Conservation (phyloP, 2,113 vertebrate genomes). For the Nettapus auritus region DNA sequence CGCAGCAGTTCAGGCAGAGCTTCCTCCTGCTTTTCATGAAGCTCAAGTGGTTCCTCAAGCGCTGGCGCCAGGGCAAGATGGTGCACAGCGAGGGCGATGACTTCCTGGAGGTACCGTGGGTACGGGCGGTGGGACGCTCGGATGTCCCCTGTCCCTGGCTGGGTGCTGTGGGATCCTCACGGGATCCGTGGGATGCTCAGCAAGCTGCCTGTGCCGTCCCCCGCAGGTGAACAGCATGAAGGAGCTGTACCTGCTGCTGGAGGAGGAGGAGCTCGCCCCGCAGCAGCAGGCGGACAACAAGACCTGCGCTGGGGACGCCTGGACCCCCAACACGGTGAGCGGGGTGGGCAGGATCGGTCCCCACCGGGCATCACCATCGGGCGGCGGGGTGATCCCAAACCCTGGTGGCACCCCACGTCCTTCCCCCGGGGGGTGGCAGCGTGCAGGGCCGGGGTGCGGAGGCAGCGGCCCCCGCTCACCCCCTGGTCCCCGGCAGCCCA, state of each 20-base stretch:
- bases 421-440: neutral
- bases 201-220: neutral
- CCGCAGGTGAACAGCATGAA: conserved; percentile 93
- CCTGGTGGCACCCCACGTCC: neutral
- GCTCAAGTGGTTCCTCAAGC: conserved; percentile 96
- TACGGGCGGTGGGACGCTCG: neutral
- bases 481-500: conserved; percentile 73
- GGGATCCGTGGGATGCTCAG: neutral
- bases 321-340: conserved; percentile 82
- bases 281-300: conserved; percentile 88
- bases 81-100: conserved; percentile 88
- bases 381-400: neutral
- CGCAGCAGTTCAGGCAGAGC: conserved; percentile 94
- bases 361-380: accelerated
- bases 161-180: neutral
- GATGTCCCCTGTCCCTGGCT: neutral
- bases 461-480: neutral
- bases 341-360: neutral
- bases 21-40: conserved; percentile 95
- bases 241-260: conserved; percentile 91
- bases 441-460: neutral
- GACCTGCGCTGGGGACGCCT: conserved; percentile 77
- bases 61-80: conserved; percentile 91
- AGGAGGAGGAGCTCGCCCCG: conserved; percentile 88
- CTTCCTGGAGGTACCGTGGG: conserved; percentile 87